Percentiles rank a stretch among this genome's conserved stretches.
Conservation (phyloP, 1,140 invertebrate genomes). For the Ceratosolen solmsi region DNA sequence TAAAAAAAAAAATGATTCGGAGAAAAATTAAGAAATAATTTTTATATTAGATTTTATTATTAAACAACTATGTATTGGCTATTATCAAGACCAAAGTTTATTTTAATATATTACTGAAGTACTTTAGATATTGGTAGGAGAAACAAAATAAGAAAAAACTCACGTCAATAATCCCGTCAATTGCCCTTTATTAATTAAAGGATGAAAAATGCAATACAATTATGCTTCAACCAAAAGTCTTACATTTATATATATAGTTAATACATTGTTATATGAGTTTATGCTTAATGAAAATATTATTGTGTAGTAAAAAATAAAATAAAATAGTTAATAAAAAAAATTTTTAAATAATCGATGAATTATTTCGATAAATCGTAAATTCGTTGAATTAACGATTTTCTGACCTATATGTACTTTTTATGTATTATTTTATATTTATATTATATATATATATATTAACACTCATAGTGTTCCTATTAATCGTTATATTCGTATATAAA, state of each 20-base stretch:
- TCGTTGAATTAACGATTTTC: no score
- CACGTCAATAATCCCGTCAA: not conserved
- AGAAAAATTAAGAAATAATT: conserved; percentile 15
- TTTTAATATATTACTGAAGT: conserved; percentile 32
- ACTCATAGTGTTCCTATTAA: not conserved
- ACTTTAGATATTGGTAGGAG: conserved; percentile 15
- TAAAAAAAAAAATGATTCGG: no score
- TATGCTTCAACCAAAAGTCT: conserved; percentile 58
- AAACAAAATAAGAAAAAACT: conserved; percentile 10
- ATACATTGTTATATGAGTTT: conserved; percentile 59
- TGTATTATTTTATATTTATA: no score
- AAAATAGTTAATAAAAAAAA: conserved; percentile 47
- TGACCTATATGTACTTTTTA: no score
- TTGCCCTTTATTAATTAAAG: conserved; percentile 9
- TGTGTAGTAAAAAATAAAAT: conserved; percentile 53
- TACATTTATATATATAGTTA: conserved; percentile 60
- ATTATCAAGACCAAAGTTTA: conserved; percentile 42
- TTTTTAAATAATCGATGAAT: conserved; percentile 1
- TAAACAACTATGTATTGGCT: conserved; percentile 23
- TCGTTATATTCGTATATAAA: not conserved
- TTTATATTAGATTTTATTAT: conserved; percentile 23
- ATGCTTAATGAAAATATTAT: conserved; percentile 56
- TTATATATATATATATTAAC: no score
- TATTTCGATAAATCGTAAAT: no score
- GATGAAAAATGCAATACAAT: conserved; percentile 38